Conservation (phyloP, 2,113 vertebrate species). For the Indicator indicator region DNA sequence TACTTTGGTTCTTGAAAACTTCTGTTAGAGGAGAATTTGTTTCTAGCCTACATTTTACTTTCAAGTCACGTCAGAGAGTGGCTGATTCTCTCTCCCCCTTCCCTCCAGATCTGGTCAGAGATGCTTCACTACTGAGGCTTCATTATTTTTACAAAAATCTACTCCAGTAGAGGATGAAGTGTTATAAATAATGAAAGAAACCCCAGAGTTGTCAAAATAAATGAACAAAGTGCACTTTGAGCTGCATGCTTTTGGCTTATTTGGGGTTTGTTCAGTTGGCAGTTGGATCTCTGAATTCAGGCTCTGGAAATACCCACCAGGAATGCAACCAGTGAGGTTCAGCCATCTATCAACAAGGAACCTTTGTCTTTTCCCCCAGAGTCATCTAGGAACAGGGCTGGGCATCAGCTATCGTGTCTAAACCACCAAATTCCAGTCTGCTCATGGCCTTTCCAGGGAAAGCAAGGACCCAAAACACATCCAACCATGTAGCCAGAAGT, state of each 20-base stretch:
- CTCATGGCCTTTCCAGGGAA: slow-evolving; percentile 30
- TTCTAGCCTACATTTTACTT: slow-evolving; percentile 46
- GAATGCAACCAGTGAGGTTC: slow-evolving; percentile 17
- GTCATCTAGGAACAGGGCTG: slow-evolving; percentile 21
- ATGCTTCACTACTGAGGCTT: slow-evolving; percentile 50
- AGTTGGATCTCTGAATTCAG: slow-evolving; percentile 10
- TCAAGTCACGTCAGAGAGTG: background rate
- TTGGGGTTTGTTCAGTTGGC: slow-evolving; percentile 39
- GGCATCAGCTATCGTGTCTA: background rate
- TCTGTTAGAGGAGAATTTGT: background rate
- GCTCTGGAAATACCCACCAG: slow-evolving; percentile 10
- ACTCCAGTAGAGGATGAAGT: slow-evolving; percentile 57
- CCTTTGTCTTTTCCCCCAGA: background rate
- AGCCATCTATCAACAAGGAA: slow-evolving; percentile 25
- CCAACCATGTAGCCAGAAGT: slow-evolving; percentile 49
- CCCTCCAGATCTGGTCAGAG: slow-evolving; percentile 42
- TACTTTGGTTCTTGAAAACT: background rate
- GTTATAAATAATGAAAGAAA: slow-evolving; percentile 71
- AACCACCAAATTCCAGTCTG: background rate
- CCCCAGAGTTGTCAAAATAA: slow-evolving; percentile 69
- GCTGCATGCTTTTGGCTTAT: slow-evolving; percentile 49
- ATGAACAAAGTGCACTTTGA: slow-evolving; percentile 66
- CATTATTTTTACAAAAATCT: slow-evolving; percentile 71
- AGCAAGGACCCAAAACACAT: background rate
- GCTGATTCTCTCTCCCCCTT: background rate